Evolutionary conservation across 2,113 vertebrate species (phyloP).

Genomic region (Myiagra hebetior): DNA sequence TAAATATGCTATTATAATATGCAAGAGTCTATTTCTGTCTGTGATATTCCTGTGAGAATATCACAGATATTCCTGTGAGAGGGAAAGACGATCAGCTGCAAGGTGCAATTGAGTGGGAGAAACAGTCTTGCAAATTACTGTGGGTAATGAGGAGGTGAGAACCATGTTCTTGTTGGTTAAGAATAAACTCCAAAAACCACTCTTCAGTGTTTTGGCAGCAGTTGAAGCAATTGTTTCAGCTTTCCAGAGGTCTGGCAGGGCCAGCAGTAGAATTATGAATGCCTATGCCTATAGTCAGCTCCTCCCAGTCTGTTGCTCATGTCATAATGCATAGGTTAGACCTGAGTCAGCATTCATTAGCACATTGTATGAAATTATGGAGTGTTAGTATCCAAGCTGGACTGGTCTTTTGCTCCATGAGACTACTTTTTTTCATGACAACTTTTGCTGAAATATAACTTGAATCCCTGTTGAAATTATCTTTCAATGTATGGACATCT

Average conservation of each 20-base stretch:
- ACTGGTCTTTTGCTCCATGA: neutral
- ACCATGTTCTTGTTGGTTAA: neutral
- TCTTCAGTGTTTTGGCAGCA: neutral
- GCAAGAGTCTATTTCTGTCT: neutral
- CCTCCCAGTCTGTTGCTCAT: neutral
- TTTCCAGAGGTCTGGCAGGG: neutral
- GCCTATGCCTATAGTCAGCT: neutral
- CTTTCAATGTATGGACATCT: neutral
- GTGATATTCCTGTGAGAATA: conserved; percentile 3
- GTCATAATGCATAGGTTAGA: neutral
- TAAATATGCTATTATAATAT: conserved; percentile 12
- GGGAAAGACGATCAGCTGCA: neutral
- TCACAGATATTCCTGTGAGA: neutral
- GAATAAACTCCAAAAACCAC: neutral
- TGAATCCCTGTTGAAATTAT: neutral
- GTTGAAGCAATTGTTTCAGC: neutral
- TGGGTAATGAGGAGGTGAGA: neutral
- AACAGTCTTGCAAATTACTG: neutral
- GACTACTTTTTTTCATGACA: neutral
- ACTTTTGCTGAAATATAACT: neutral
- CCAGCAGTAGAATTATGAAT: neutral
- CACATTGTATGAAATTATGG: neutral
- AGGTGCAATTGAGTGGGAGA: neutral
- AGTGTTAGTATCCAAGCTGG: neutral
- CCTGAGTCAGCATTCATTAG: neutral